Evolutionary conservation across 2,888 invertebrate species (phyloP), one percentile per base, ranked within the genome.

Genomic region (Dryadula phaetusa): DNA sequence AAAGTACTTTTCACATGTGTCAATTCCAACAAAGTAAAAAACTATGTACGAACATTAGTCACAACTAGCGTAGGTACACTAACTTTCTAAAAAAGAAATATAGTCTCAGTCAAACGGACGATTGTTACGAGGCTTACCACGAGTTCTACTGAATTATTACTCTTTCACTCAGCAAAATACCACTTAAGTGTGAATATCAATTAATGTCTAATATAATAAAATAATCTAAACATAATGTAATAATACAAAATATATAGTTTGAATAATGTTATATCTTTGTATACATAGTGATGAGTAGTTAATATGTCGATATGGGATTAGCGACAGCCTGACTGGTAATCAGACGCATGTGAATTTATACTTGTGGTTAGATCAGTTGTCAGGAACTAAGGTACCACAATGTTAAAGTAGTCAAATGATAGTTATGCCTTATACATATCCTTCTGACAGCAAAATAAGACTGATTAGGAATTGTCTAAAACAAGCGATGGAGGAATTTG

Each of bases 81-180:
- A 58, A 32, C 20, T 53, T 54, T 49, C 49, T 47, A 47, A 62
- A 58, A 67, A 67, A 49, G 49, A 62, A 56, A 58, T 49, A 67
- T 56, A 62, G 37, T 49, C 56, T 62, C 40, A 56, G 64, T 64
- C 64, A 63, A 67, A 63, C 47, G 47, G 56, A 37, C 56, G 56
- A 62, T 62, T 62, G 54, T 63, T 58, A 67, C 62, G 62, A 62
- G 42, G 49, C 56, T 49, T 67, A 67, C 66, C 16, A 62, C 56
- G 66, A 58, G 62, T 52, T 62, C 40, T 20, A 56, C 20, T 47
- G 34, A 22, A 49, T 28, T 37, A 62, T 58, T n/a, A 25, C 5
- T 42, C 12, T 40, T 28, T 37, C 7, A 18, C 18, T 18, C 10
- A 18, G 32, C 10, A 16, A 32, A 32, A 32, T 32, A 5, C 8